Evolutionary conservation across 2,888 invertebrate genomes (phyloP), one percentile per base, ranked within the genome.

Genomic region (Andrena camellia): DNA sequence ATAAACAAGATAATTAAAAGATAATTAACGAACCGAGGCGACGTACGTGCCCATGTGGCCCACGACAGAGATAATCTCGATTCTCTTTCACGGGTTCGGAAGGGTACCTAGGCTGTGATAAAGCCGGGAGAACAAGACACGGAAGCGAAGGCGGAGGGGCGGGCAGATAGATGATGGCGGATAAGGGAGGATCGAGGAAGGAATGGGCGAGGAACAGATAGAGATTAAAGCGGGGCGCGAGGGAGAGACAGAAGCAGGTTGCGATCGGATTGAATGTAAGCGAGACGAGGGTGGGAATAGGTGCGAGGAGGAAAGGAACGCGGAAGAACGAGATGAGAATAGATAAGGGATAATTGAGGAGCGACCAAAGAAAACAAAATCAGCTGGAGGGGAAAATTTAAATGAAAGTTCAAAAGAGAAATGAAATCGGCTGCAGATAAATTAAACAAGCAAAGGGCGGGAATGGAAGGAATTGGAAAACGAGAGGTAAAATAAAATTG

Each of bases 1-100:
- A 93, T 92, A 93, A 92, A 92, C 91, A 90, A 93, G 92, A 92
- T 91, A 91, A 92, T 93, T 91, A 92, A 93, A 93, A 92, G 92
- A 91, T 93, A 92, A 93, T 92, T 91, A 92, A 91, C 90, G 84
- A 90, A 91, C 90, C 89, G 86, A 83, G 84, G 84, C 69, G 73
- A 70, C 79, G 85, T 87, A 90, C 91, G 90, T 91, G 90, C 90
- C 89, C 78, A 67, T 79, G 75, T 67, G 78, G 63, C 59, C 48
- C 23, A 48, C 31, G 62, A 8, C 29, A 7, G 52, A 74, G 86
- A 88, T 84, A 88, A 87, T 88, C 86, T 66, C 71, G 81, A 73
- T 84, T 79, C 69, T 71, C 86, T 76, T 86, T 72, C 85, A 57
- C 66, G 69, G 50, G 35, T 60, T 73, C 29, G 50, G 33, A 35